phyloP scores from a whole-genome alignment of 92 coral and sea anemone genomes.

The Pocillopora grandis region DNA sequence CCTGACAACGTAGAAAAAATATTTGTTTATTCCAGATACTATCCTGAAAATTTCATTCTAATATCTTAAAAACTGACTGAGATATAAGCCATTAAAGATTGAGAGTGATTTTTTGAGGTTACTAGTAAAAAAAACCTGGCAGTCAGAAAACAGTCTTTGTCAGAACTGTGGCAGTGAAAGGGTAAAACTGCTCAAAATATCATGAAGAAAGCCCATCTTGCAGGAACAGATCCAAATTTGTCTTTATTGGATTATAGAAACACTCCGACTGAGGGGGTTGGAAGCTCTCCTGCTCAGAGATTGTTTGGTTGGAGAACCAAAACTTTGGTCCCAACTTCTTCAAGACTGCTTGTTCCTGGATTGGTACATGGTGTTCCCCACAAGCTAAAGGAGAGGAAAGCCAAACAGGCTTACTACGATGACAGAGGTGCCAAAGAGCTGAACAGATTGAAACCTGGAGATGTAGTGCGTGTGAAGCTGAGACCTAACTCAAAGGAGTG shows the following conservation, averaged over 20 bases:
- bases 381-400: constrained; percentile 48
- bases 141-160: no score
- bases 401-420: constrained; percentile 53
- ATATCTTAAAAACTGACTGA: no score
- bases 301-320: constrained; percentile 53
- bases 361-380: constrained; percentile 27
- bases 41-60: no score
- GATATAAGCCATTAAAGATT: no score
- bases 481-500: neutral
- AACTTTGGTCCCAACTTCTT: constrained; percentile 54
- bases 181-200: constrained; percentile 12
- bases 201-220: constrained; percentile 36
- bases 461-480: constrained; percentile 56
- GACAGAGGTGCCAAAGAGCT: constrained; percentile 58
- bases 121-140: no score
- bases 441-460: constrained; percentile 59
- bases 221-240: constrained; percentile 49
- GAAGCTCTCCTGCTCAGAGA: constrained; percentile 42
- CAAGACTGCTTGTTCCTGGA: constrained; percentile 54
- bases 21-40: no score
- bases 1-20: no score
- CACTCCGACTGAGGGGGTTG: constrained; percentile 47
- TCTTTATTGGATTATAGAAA: constrained; percentile 55
- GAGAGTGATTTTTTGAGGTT: no score
- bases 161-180: no score